phyloP scores from a whole-genome alignment of 1,140 invertebrate genomes.

The Lepidurus apus region DNA sequence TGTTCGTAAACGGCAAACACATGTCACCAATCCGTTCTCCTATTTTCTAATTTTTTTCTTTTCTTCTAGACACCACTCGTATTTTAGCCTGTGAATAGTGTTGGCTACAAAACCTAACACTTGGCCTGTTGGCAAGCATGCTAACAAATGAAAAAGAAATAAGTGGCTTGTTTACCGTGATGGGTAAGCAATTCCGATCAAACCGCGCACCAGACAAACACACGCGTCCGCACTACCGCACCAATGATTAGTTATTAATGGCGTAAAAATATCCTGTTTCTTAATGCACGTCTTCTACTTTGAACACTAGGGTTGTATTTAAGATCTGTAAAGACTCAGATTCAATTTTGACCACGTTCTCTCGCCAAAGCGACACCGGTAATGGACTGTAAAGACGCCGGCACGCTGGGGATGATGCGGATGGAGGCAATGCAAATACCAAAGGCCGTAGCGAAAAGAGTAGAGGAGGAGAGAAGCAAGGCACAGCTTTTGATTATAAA shows the following conservation, averaged over 20 bases:
- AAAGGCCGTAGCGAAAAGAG: conserved; percentile 1
- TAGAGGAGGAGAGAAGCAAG: not conserved
- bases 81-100: too few relatives aligned
- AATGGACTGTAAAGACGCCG: not conserved
- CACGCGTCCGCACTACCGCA: not conserved
- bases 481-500: conserved; percentile 16
- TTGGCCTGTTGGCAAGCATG: too few relatives aligned
- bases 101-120: too few relatives aligned
- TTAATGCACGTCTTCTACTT: not conserved
- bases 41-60: not conserved
- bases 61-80: too few relatives aligned
- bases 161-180: not conserved
- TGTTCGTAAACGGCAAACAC: not conserved
- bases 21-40: not conserved
- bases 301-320: not conserved
- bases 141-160: not conserved
- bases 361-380: conserved; percentile 2
- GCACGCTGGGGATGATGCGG: not conserved
- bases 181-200: not conserved
- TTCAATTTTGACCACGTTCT: not conserved
- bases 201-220: not conserved
- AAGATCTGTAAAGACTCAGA: not conserved
- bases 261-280: conserved; percentile 3
- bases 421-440: not conserved
- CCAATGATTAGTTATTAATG: not conserved